Evolutionary conservation across 1,140 invertebrate genomes (phyloP).

Genomic region (Phocides pigmalion): DNA sequence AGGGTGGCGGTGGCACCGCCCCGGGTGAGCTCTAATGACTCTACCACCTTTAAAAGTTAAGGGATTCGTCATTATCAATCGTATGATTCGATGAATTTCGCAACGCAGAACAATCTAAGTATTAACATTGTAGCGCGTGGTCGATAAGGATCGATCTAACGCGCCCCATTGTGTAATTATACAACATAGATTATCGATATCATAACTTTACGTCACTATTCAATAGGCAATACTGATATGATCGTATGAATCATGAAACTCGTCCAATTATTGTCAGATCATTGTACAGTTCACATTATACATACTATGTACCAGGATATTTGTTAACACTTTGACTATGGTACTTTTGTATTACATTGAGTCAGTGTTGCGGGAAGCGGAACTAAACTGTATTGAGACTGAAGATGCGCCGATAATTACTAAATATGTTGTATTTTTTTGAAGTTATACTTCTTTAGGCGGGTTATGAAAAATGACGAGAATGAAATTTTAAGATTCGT

Average conservation of each 20-base stretch:
- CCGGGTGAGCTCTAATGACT: no score
- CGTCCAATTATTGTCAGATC: slow-evolving; percentile 9
- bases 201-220: slow-evolving; percentile 55
- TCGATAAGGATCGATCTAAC: slow-evolving; percentile 49
- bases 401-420: no score
- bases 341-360: no score
- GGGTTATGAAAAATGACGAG: no score
- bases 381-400: no score
- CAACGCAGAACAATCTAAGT: slow-evolving; percentile 11
- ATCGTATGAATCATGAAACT: slow-evolving; percentile 40
- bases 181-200: slow-evolving; percentile 50
- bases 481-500: no score
- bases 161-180: slow-evolving; percentile 47
- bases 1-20: no score
- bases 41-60: slow-evolving; percentile 13
- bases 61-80: slow-evolving; percentile 6
- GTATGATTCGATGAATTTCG: slow-evolving; percentile 17
- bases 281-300: not conserved
- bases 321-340: no score
- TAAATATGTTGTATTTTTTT: no score
- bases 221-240: slow-evolving; percentile 31
- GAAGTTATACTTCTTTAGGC: no score
- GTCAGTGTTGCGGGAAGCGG: no score
- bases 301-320: no score
- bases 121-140: slow-evolving; percentile 35